These are phyloP conservation scores for Beroe ovata DNA, from an alignment of 37 sponge, comb jelly and placozoan species.

Conservation along the genomic window DNA sequence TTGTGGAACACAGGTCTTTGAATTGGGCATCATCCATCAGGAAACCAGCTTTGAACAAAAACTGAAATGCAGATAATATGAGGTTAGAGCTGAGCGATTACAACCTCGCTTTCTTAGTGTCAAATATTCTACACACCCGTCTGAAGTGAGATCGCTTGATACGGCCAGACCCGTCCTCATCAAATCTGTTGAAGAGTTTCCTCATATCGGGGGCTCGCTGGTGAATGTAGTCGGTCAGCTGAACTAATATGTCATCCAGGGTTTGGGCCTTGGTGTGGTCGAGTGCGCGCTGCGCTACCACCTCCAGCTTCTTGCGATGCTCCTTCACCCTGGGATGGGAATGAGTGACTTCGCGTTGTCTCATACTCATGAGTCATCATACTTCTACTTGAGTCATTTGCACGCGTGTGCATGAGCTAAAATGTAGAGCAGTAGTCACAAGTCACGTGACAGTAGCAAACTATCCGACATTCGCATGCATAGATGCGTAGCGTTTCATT, in stretches of 20 bases:
- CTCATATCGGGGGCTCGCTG: slow-evolving; percentile 48
- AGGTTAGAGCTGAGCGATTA: background rate
- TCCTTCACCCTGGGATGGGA: slow-evolving; percentile 6
- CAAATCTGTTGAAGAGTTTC: slow-evolving; percentile 18
- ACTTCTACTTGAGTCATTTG: too few relatives aligned
- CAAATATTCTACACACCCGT: too few relatives aligned
- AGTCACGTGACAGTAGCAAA: background rate
- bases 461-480: background rate
- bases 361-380: too few relatives aligned
- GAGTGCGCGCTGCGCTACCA: slow-evolving; percentile 48
- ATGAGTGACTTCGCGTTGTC: too few relatives aligned
- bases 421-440: background rate
- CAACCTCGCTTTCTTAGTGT: too few relatives aligned
- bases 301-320: slow-evolving; percentile 52
- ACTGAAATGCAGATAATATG: background rate
- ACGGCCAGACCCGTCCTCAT: slow-evolving; percentile 17
- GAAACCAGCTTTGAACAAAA: slow-evolving; percentile 57
- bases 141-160: slow-evolving; percentile 55
- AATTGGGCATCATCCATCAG: slow-evolving; percentile 52
- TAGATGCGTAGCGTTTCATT: background rate
- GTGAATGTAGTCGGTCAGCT: slow-evolving; percentile 34
- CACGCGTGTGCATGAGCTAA: too few relatives aligned
- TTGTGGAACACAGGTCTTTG: slow-evolving; percentile 10
- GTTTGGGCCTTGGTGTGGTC: slow-evolving; percentile 19
- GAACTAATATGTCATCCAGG: background rate